Conservation (phyloP, 2,797 vertebrate species). For the Decapterus maruadsi region DNA sequence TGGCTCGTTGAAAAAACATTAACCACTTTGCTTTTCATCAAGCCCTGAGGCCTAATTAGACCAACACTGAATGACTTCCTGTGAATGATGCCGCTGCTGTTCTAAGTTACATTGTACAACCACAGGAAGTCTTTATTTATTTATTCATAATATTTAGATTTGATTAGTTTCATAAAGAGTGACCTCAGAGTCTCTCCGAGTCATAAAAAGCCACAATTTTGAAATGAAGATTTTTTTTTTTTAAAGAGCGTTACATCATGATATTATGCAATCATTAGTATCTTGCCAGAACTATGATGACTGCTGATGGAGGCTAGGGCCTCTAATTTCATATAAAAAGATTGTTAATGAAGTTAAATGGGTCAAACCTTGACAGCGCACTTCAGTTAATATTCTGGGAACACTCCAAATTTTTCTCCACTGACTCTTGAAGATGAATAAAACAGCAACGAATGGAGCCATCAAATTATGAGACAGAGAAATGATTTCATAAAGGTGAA, state of each 20-base stretch:
- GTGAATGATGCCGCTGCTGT: slow-evolving; percentile 9
- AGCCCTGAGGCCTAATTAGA: slow-evolving; percentile 26
- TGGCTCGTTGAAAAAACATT: slow-evolving; percentile 37
- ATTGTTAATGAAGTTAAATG: slow-evolving; percentile 30
- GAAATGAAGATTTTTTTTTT: slow-evolving; percentile 17
- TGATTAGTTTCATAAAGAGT: slow-evolving; percentile 1
- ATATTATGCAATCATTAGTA: slow-evolving; percentile 19
- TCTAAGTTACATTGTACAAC: neutral
- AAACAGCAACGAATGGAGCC: neutral
- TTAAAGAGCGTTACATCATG: neutral
- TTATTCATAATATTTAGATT: neutral
- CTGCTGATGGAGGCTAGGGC: slow-evolving; percentile 4
- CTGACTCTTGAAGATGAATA: slow-evolving; percentile 23
- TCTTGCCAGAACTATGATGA: slow-evolving; percentile 8
- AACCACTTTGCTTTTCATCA: slow-evolving; percentile 37
- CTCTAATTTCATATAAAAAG: slow-evolving; percentile 33
- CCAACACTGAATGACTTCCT: slow-evolving; percentile 29
- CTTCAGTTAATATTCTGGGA: slow-evolving; percentile 29
- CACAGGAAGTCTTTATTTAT: slow-evolving; percentile 14
- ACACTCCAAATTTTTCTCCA: slow-evolving; percentile 6
- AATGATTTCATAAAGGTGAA: slow-evolving; percentile 21
- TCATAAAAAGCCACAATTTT: neutral
- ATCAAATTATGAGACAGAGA: slow-evolving; percentile 12
- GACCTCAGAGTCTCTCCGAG: neutral
- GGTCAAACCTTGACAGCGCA: slow-evolving; percentile 29